Evolutionary conservation across 2,797 vertebrate species (phyloP), one percentile per base, ranked within the genome.

Genomic region (Liparis tanakae): DNA sequence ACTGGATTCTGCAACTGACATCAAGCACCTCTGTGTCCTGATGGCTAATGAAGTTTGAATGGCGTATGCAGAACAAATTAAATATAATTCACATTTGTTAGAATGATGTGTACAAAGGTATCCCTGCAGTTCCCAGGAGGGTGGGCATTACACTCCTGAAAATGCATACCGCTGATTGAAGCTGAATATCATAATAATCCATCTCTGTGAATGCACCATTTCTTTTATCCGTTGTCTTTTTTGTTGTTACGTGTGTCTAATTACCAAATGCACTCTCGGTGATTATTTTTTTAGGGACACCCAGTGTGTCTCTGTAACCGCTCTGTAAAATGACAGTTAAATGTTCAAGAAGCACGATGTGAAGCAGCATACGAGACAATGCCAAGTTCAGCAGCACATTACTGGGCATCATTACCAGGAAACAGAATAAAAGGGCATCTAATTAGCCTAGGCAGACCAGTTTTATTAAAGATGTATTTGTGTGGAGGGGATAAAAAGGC

Each of bases 11-110:
- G 81, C 73, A 53, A 39, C 85, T 60, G 74, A 69, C 57, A 50
- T 82, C 78, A 46, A 60, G 62, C 73, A 55, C 62, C 74, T 70
- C 63, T 48, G 76, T 66, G 80, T 71, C 74, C 67, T 25, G 72
- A 78, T 65, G 79, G 70, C 80, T 89, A 81, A 89, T 91, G 83
- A 83, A 76, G 67, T 80, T 74, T 78, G 74, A 84, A 84, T 78
- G 70, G 80, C 65, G 72, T 80, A 54, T 66, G 63, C 75, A n/a
- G 74, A 36, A 72, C 67, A 77, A 81, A 78, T 53, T 44, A 80
- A 73, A 79, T 48, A 70, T 65, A 51, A 68, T 76, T 75, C 20
- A 4, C 39, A 37, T 10, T 55, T 74, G 56, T 60, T 64, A 77
- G 51, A 83, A 50, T 56, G 43, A 81, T 79, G 65, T 59, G 53